Percentiles rank a stretch among this genome's conserved stretches.
Evolutionary conservation across 2,113 vertebrate species (phyloP).

Genomic region (Calidris pugnax): DNA sequence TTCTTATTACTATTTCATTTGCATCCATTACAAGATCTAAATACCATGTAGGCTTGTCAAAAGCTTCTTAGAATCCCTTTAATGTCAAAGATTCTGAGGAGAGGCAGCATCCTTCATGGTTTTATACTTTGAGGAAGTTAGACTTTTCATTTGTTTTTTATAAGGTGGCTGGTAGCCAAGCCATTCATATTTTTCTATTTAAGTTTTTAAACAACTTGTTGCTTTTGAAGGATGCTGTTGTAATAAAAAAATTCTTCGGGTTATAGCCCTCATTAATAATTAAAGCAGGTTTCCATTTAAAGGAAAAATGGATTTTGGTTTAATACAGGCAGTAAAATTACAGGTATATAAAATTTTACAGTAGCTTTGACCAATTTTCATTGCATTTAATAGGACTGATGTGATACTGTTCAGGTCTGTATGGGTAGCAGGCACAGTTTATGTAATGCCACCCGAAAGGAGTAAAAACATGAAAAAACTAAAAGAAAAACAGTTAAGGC

Average conservation of each 20-base stretch:
- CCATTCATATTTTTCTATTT: not conserved
- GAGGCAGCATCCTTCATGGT: not conserved
- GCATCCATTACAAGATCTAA: not conserved
- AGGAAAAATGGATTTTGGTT: not conserved
- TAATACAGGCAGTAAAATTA: constrained; percentile 27
- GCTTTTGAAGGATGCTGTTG: not conserved
- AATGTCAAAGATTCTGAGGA: not conserved
- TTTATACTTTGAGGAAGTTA: not conserved
- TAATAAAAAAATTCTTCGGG: not conserved
- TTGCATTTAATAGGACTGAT: not conserved
- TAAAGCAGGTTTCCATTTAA: constrained; percentile 29
- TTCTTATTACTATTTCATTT: not conserved
- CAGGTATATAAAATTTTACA: constrained; percentile 33
- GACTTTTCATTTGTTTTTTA: not conserved
- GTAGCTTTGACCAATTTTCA: constrained; percentile 44
- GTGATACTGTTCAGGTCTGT: not conserved
- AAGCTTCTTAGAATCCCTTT: not conserved
- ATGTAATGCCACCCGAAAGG: not conserved
- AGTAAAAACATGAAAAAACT: not conserved
- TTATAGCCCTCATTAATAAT: constrained; percentile 38
- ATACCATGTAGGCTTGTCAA: not conserved
- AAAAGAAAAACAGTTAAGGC: not conserved
- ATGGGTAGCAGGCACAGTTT: not conserved
- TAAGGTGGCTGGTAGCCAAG: not conserved
- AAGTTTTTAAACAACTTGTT: constrained; percentile 33